Base-by-base conservation (phyloP, 2,113 vertebrate genomes). In the Leiothrix lutea region DNA sequence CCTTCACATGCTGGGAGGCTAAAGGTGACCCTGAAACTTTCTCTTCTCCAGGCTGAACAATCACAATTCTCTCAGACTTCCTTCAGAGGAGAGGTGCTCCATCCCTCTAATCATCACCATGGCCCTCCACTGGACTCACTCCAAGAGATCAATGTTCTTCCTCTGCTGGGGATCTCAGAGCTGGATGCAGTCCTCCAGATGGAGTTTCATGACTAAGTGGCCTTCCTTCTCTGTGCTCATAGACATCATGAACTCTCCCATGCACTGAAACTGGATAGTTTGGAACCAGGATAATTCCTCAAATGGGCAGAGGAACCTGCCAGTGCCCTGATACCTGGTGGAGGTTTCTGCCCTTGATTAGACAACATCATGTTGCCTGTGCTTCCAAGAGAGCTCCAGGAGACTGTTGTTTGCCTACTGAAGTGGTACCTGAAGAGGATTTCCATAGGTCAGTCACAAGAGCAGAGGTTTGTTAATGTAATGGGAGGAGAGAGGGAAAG, bases 1-100 rank as follows among this genome's bases (percentile, higher is more conserved):
- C 8, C 25, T 82, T 53, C 26, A 13, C 0, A 0, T 28, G 1
- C 29, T 69, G 26, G 25, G 31, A 75, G 14, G 21, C 29, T 35
- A 25, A 62, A 48, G 5, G 9, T 42, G 12, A 42, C 14, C 8
- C 14, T 19, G 48, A 56, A 70, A 28, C 35, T 40, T 48, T 62
- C 14, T 48, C 6, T 75, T 75, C 22, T 77, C 10, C 12, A 48
- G 35, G 3, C 18, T 48, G 62, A 62, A 20, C 56, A 83, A 42
- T 42, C 10, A 5, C 5, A 75, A 11, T 42, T 58, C 5, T 23
- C 40, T 61, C 53, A 74, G 54, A 12, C 14, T 54, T 75, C 40
- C 22, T 38, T 75, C 40, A 14, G 3, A 6, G 2, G 6, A 60
- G 9, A 35, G 3, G 6, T 42, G 8, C 4, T 61, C 25, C 22